Percentiles rank a stretch among this genome's conserved stretches.
Conservation (phyloP, 2,888 invertebrate species). For the Leptinotarsa juncta region DNA sequence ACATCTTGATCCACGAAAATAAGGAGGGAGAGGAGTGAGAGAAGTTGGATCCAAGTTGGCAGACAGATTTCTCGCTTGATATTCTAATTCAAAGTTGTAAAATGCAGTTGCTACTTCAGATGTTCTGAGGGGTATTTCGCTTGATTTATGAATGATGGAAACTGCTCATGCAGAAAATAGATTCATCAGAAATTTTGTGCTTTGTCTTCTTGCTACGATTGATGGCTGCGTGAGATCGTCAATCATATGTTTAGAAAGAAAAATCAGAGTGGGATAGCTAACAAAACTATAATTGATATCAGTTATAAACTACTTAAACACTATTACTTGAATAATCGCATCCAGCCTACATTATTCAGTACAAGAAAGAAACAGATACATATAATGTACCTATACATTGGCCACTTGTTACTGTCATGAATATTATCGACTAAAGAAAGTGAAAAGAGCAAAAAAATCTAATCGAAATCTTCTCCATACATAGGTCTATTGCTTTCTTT, state of each 20-base stretch:
- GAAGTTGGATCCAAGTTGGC: conserved; percentile 44
- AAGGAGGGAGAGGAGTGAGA: conserved; percentile 47
- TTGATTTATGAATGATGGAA: conserved; percentile 48
- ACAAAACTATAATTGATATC: too few relatives aligned
- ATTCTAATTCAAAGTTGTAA: conserved; percentile 55
- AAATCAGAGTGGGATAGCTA: neutral
- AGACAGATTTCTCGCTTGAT: conserved; percentile 52
- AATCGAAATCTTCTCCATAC: too few relatives aligned
- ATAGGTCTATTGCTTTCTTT: too few relatives aligned
- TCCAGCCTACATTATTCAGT: too few relatives aligned
- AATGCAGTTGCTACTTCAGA: conserved; percentile 51
- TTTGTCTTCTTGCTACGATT: neutral
- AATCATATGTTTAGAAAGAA: neutral
- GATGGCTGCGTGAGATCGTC: neutral
- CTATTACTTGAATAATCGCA: too few relatives aligned
- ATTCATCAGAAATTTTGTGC: neutral
- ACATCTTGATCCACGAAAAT: conserved; percentile 54
- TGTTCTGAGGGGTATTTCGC: conserved; percentile 47
- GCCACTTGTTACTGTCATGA: too few relatives aligned
- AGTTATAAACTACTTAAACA: too few relatives aligned
- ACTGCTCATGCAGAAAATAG: conserved; percentile 3
- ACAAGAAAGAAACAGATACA: too few relatives aligned
- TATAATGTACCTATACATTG: too few relatives aligned
- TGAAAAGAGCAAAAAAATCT: too few relatives aligned
- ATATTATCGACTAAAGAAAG: too few relatives aligned